Conservation (phyloP, 1,140 invertebrate genomes). For the Venturia canescens region DNA sequence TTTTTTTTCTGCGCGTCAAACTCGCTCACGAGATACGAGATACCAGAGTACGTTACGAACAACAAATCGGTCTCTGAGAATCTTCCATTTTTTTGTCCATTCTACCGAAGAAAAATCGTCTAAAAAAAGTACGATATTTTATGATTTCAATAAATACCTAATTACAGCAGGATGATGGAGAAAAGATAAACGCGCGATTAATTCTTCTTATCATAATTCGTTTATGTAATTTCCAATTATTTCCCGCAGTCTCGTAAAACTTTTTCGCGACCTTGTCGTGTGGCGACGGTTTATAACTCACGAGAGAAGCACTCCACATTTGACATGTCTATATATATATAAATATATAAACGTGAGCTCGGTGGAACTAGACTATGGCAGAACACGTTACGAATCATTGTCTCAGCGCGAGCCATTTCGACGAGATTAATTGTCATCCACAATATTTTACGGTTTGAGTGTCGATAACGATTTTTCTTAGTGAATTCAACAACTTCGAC, state of each 20-base stretch:
- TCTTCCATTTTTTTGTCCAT: too few species aligned
- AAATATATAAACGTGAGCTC: not conserved
- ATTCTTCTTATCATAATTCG: too few species aligned
- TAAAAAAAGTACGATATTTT: too few species aligned
- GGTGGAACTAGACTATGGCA: conserved; percentile 46
- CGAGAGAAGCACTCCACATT: not conserved
- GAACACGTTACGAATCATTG: conserved; percentile 6
- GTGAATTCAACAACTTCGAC: too few species aligned
- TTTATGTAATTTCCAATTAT: not conserved
- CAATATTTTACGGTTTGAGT: conserved; percentile 49
- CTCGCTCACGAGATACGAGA: too few species aligned
- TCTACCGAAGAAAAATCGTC: too few species aligned
- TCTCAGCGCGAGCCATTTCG: not conserved
- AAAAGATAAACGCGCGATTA: too few species aligned
- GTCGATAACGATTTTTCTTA: conserved; percentile 48
- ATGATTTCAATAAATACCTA: too few species aligned
- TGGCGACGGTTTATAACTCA: not conserved
- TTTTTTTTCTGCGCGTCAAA: too few species aligned
- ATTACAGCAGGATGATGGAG: too few species aligned
- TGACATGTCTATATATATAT: not conserved
- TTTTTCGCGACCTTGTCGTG: not conserved
- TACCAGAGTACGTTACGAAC: too few species aligned
- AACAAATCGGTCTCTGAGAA: too few species aligned
- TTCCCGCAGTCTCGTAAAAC: not conserved
- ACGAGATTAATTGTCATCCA: conserved; percentile 11